Base-by-base conservation (phyloP, 2,888 invertebrate species). In the Candidula unifasciata region DNA sequence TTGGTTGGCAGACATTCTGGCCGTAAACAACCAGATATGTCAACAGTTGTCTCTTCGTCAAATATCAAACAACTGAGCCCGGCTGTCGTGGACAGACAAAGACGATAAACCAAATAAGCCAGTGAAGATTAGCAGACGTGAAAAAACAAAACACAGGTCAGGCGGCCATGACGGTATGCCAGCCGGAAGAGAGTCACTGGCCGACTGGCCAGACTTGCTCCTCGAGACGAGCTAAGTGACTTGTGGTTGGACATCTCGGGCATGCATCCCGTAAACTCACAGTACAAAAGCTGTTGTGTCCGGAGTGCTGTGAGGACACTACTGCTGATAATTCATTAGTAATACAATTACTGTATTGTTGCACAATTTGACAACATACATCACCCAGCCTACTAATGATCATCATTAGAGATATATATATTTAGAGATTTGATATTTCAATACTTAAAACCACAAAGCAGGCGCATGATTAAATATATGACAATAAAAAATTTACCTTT, bases 141-240 rank as follows among this genome's bases (percentile, higher is more conserved):
- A 44, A 6, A 44, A 44, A 6, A 44, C 44, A 44, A 6, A 44
- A 44, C 44, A 44, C n/a, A 44, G 8, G 73, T 73, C 73, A 73
- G 44, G 52, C n/a, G 73, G n/a, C 44, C n/a, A 52, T 73, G 73
- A 73, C 44, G 44, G 44, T 13, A 6, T 13, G 44, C 44, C 44
- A 44, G 44, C 73, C 37, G 73, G 73, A 73, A 73, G 73, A 10
- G n/a, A 10, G 44, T 44, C 44, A n/a, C n/a, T n/a, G n/a, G 37
- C 24, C 6, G 2, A 60, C 37, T 13, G n/a, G 37, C 73, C 73
- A 73, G 73, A 27, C 44, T 73, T 10, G 37, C n/a, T n/a, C 44
- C 44, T 10, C 44, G 13, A 13, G 44, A 10, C 44, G 2, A 13
- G 44, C 13, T 44, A 44, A 44, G 13, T 13, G 44, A 13, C 13